These are phyloP conservation scores for Scaptomyza parva DNA, from an alignment of 2,888 invertebrate species.

Conservation along the genomic window DNA sequence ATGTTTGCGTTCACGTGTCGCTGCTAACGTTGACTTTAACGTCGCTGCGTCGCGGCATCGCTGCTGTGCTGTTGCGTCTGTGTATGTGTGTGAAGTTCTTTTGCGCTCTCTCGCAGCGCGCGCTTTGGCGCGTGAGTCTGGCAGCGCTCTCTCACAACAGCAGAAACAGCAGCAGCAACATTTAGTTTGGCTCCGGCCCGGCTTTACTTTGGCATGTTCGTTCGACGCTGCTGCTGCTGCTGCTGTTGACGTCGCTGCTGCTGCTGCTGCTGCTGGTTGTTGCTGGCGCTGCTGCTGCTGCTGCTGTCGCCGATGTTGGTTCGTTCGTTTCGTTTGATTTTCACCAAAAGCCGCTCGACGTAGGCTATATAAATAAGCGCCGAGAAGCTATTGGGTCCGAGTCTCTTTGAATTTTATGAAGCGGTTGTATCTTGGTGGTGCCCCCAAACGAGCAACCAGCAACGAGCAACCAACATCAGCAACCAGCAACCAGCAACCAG, in stretches of 20 bases:
- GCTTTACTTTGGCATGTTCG: conserved; percentile 61
- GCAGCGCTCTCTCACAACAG: conserved; percentile 36
- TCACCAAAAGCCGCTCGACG: conserved; percentile 83
- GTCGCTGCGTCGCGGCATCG: conserved; percentile 24
- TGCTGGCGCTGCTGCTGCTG: conserved; percentile 31
- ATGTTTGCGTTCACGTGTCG: conserved; percentile 61
- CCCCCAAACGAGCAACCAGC: conserved; percentile 43
- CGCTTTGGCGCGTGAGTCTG: conserved; percentile 23
- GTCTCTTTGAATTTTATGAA: conserved; percentile 85
- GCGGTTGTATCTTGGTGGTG: conserved; percentile 84
- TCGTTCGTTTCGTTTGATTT: conserved; percentile 72
- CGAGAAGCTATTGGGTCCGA: conserved; percentile 85
- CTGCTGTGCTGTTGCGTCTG: conserved; percentile 18
- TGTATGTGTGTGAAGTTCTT: conserved; percentile 65
- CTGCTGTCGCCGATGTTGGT: conserved; percentile 54
- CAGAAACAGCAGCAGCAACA: conserved; percentile 15
- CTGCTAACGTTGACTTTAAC: conserved; percentile 31
- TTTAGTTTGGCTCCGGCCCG: conserved; percentile 49
- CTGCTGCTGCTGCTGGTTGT: conserved; percentile 16
- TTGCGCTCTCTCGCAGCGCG: conserved; percentile 60
- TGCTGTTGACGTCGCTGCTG: conserved; percentile 24
- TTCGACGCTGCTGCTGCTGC: conserved; percentile 28
- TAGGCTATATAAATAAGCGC: conserved; percentile 86
- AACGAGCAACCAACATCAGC: conserved; percentile 37
- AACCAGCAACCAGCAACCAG: conserved; percentile 23